Evolutionary conservation across 2,888 invertebrate genomes (phyloP), one percentile per base, ranked within the genome.

Genomic region (Hirtodrosophila alboralis): DNA sequence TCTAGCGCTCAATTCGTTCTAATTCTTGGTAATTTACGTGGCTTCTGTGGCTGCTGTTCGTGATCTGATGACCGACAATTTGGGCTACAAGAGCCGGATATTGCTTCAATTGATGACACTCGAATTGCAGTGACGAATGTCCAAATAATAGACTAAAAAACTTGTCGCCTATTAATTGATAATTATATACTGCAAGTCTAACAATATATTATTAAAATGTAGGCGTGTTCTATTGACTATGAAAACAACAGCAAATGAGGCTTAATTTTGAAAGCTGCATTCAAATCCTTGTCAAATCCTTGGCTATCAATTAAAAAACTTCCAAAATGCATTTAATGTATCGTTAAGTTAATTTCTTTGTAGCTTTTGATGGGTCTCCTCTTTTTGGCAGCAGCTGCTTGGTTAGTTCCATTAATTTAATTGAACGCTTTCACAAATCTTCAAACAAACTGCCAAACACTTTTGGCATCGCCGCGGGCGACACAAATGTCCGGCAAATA

Each of bases 381-480:
- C 36, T 44, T 48, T 58, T 53, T 60, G 52, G 51, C 33, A 53
- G 44, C 64, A 41, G 67, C 67, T 52, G 76, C 67, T 73, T 71
- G 70, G 45, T 72, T 41, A 63, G 70, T 66, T 78, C 76, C 86
- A 87, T 87, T 88, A 84, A 88, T 75, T 85, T 86, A 86, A 88
- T 88, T 87, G 86, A 86, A 81, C 87, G 87, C 87, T 87, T 87
- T 87, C 87, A 88, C 88, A 85, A 81, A 68, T 81, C 73, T 63
- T 33, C 58, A 69, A 69, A 52, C 51, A 63, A 56, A 65, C 54
- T 36, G 28, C 16, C 43, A 58, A 44, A 69, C 58, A 49, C 37
- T 43, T 58, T 68, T 61, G 56, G 66, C 65, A 67, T 16, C 40
- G 56, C 52, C 48, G 16, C 51, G 57, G 58, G 65, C 71, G 31